Conservation (phyloP, 2,113 vertebrate species). For the Vidua chalybeata region DNA sequence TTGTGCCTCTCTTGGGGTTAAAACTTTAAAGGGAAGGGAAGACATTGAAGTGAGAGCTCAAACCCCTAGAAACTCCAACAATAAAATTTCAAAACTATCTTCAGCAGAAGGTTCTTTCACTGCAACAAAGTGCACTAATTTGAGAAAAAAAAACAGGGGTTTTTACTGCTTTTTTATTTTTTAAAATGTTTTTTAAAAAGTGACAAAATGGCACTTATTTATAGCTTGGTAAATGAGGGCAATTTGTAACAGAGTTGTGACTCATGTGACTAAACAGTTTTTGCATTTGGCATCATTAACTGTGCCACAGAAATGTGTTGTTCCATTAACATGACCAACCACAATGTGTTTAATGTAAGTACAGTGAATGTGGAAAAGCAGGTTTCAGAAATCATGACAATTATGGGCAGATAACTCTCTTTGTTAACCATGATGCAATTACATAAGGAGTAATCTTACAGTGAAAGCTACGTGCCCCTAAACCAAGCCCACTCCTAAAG, state of each 20-base stretch:
- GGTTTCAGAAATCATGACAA: background rate
- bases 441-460: background rate
- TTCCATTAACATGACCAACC: background rate
- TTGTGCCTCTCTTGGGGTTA: constrained; percentile 10
- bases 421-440: background rate
- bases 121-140: background rate
- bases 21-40: background rate
- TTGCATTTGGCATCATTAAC: background rate
- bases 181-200: background rate
- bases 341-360: background rate
- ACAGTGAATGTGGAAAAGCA: background rate
- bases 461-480: background rate
- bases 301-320: background rate
- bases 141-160: background rate
- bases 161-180: background rate
- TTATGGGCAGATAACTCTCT: background rate
- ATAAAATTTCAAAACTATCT: background rate
- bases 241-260: background rate
- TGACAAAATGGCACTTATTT: background rate
- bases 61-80: background rate
- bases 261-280: background rate
- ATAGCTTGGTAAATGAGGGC: background rate
- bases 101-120: background rate
- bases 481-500: background rate
- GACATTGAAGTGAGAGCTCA: background rate